Evolutionary conservation across 2,113 vertebrate genomes (phyloP).

Genomic region (Sus scrofa): DNA sequence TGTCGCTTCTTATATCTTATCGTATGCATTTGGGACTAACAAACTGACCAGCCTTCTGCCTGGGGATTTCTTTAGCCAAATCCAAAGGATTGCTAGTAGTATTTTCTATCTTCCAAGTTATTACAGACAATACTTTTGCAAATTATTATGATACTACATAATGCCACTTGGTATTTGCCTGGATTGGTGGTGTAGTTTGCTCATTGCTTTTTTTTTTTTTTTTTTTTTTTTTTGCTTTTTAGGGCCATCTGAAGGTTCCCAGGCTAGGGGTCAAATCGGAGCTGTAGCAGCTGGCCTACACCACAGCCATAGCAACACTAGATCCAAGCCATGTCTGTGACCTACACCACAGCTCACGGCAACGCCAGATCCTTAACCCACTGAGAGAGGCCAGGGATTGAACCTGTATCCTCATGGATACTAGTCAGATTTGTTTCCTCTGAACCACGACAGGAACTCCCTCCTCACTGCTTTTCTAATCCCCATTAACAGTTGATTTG

Average conservation of each 20-base stretch:
- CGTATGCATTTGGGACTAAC: neutral
- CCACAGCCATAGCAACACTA: too few relatives aligned
- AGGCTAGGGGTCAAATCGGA: too few relatives aligned
- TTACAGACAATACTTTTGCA: neutral
- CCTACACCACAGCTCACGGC: too few relatives aligned
- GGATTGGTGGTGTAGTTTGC: neutral
- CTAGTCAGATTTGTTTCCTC: too few relatives aligned
- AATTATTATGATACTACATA: neutral
- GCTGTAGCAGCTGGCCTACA: too few relatives aligned
- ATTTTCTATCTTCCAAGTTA: neutral
- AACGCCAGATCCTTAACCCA: too few relatives aligned
- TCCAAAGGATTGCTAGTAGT: constrained; percentile 8
- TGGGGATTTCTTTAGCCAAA: neutral
- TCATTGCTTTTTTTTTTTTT: neutral
- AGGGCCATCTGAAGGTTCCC: too few relatives aligned
- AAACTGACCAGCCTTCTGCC: neutral
- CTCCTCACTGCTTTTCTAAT: neutral
- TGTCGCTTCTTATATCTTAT: neutral
- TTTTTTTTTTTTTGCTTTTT: too few relatives aligned
- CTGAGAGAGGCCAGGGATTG: too few relatives aligned
- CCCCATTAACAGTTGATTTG: neutral
- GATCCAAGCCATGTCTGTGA: too few relatives aligned
- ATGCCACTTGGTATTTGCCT: neutral
- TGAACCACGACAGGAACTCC: too few relatives aligned
- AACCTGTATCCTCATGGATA: too few relatives aligned